Evolutionary conservation across 1,140 invertebrate species (phyloP), one percentile per base, ranked within the genome.

Genomic region (Pomacea maculata): DNA sequence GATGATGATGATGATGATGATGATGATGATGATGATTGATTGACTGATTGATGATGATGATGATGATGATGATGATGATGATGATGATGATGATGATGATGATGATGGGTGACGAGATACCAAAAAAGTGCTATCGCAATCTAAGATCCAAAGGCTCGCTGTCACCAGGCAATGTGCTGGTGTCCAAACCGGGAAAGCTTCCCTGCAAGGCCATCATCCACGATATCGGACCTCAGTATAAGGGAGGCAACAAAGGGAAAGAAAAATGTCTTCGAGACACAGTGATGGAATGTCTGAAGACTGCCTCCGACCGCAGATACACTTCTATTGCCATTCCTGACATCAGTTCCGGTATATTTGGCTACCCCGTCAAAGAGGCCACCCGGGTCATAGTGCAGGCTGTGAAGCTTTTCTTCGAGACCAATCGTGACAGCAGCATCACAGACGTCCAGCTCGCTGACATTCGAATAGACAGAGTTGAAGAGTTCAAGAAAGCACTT

Each of bases 201-300:
- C 76, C 67, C n/a, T 85, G 85, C 75, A 78, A 77, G 67, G 61
- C 75, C 0, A 76, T 86, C 12, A 52, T 84, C 19, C 85, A 86
- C 75, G 82, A 83, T 34, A 84, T 85, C 5, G 85, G 85, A 8
- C 84, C 85, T n/a, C 57, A 76, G 19, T 86, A 83, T 83, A 68
- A 74, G 14, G 80, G 75, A 8, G 75, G 75, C 21, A 15, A 67
- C 11, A 52, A 12, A 7, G 63, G 75, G 63, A 64, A 77, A 54
- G 75, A 76, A 70, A 0, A 25, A 21, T 70, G 61, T 55, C 71
- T 80, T 11, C 25, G 17, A 17, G 71, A 73, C 61, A 74, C 78
- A 54, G 55, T 80, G 68, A 61, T 80, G 55, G 25, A 63, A 45
- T 67, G 73, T 17, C 3, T 80, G 34, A 25, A 68, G 14, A 45